These are phyloP conservation scores for Trachurus trachurus DNA, from an alignment of 2,797 vertebrate genomes.

Conservation along the genomic window DNA sequence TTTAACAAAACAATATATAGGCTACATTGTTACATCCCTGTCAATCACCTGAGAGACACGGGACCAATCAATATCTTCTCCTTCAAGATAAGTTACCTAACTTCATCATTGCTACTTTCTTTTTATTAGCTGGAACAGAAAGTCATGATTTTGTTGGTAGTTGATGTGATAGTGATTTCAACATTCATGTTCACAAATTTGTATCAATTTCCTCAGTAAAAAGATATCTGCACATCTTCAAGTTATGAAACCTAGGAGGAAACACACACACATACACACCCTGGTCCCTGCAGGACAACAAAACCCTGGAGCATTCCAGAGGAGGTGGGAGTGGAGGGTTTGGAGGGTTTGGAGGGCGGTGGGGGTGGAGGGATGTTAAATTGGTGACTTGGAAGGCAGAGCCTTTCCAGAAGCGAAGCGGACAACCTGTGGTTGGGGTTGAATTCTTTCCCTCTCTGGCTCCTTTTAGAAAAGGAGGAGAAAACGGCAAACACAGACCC, in stretches of 20 bases:
- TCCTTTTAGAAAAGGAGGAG: conserved; percentile 74
- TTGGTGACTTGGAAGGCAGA: conserved; percentile 79
- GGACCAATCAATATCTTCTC: not conserved
- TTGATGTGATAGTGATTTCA: not conserved
- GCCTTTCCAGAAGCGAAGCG: conserved; percentile 74
- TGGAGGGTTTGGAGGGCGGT: conserved; percentile 39
- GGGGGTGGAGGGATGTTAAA: conserved; percentile 70
- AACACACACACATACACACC: conserved; percentile 35
- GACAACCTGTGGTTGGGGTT: conserved; percentile 84
- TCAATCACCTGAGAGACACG: conserved; percentile 12
- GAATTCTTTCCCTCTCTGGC: conserved; percentile 81
- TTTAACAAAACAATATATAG: too few relatives aligned
- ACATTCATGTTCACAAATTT: not conserved
- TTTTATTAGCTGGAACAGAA: not conserved
- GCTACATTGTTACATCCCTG: not conserved
- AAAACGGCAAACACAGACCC: conserved; percentile 83
- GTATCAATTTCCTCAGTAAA: not conserved
- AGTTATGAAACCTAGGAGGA: conserved; percentile 54
- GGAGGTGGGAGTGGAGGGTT: conserved; percentile 60
- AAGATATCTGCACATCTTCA: conserved; percentile 29
- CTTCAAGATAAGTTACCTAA: not conserved
- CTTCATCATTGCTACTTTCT: too few relatives aligned
- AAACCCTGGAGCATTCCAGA: conserved; percentile 69
- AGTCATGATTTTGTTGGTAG: not conserved
- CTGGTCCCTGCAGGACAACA: conserved; percentile 57